Percentiles rank a stretch among this genome's conserved stretches.
Evolutionary conservation across 2,888 invertebrate genomes (phyloP).

Genomic region (Catocala nupta): DNA sequence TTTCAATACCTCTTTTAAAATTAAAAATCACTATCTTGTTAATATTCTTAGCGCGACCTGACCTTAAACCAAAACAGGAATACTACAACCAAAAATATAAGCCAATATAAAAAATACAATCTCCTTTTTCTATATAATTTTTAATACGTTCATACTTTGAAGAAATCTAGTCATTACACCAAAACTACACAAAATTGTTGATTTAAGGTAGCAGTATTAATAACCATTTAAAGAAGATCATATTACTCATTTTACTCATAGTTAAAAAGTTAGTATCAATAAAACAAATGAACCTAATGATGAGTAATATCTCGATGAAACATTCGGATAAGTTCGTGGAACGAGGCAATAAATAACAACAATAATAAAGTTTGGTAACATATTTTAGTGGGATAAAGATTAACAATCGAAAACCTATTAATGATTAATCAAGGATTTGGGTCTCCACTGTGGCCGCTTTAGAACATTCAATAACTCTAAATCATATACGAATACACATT

Average conservation of each 20-base stretch:
- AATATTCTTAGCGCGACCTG: no score
- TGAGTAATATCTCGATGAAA: slow-evolving; percentile 43
- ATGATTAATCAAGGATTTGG: slow-evolving; percentile 76
- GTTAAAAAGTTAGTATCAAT: slow-evolving; percentile 39
- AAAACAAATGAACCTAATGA: slow-evolving; percentile 47
- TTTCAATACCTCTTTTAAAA: no score
- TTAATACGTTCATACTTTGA: no score
- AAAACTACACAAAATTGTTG: no score
- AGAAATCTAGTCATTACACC: no score
- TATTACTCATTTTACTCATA: slow-evolving; percentile 23
- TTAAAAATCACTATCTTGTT: no score
- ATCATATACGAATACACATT: slow-evolving; percentile 72
- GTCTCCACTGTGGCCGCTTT: slow-evolving; percentile 58
- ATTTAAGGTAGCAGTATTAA: not conserved
- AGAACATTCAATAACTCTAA: slow-evolving; percentile 74
- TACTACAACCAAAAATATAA: no score
- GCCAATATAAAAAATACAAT: no score
- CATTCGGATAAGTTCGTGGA: slow-evolving; percentile 44
- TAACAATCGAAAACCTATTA: slow-evolving; percentile 74
- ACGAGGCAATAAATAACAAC: slow-evolving; percentile 49
- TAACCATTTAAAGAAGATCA: not conserved
- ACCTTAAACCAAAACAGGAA: no score
- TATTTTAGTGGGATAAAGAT: slow-evolving; percentile 61
- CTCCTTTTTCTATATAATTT: no score
- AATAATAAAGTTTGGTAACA: slow-evolving; percentile 54